Evolutionary conservation across 1,140 invertebrate species (phyloP).

Genomic region (Bombus confusus): DNA sequence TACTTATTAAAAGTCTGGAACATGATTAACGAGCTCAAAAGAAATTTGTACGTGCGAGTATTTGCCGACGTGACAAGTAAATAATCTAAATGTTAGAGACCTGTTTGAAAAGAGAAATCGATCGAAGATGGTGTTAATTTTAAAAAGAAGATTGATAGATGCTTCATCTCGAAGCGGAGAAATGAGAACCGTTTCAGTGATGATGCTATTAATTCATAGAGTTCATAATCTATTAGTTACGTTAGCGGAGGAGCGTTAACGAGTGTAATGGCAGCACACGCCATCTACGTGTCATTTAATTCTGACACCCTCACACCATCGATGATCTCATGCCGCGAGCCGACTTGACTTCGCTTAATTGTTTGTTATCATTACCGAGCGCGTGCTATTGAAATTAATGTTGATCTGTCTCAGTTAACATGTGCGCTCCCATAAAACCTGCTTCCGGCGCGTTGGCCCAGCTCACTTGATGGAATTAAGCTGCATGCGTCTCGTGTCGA

Average conservation of each 20-base stretch:
- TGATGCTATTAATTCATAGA: slow-evolving; percentile 81
- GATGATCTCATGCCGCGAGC: slow-evolving; percentile 82
- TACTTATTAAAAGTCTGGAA: too few relatives aligned
- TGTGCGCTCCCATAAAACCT: slow-evolving; percentile 79
- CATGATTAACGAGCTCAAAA: too few relatives aligned
- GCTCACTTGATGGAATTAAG: slow-evolving; percentile 79
- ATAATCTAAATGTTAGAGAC: too few relatives aligned
- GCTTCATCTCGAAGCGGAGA: slow-evolving; percentile 15
- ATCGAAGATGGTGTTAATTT: neutral
- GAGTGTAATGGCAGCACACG: slow-evolving; percentile 80
- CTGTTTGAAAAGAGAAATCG: neutral
- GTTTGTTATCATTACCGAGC: slow-evolving; percentile 82
- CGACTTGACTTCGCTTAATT: slow-evolving; percentile 79
- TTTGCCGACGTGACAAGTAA: too few relatives aligned
- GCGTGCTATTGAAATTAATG: slow-evolving; percentile 83
- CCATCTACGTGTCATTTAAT: slow-evolving; percentile 81
- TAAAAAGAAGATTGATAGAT: neutral
- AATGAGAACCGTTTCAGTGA: slow-evolving; percentile 71
- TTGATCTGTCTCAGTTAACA: slow-evolving; percentile 80
- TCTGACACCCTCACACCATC: slow-evolving; percentile 80
- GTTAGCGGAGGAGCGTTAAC: slow-evolving; percentile 79
- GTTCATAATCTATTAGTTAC: slow-evolving; percentile 82
- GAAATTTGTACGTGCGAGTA: too few relatives aligned
- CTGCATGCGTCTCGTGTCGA: slow-evolving; percentile 73
- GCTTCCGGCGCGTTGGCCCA: slow-evolving; percentile 79